Base-by-base conservation (phyloP, 2,797 vertebrate genomes). In the Sebastes paucispinis region DNA sequence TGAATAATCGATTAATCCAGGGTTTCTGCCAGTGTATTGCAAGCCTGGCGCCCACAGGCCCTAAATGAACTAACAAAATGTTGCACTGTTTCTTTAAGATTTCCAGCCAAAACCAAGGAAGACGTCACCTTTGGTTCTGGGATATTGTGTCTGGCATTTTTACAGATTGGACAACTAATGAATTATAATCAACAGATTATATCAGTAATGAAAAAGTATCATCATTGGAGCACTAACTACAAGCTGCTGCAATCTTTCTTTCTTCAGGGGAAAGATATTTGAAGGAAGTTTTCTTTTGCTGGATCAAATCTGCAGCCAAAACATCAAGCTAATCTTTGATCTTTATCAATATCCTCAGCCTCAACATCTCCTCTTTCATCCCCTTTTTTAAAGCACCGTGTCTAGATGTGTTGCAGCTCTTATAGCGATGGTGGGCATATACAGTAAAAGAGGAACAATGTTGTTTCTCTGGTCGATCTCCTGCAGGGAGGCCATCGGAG, bases 271-370 rank as follows among this genome's bases (percentile, higher is more conserved):
- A 65, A 36, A 57, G 5, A 34, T 18, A 16, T 71, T 31, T 57
- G 4, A 32, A 24, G 16, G 36, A 66, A 31, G 62, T 59, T 75
- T 67, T 58, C 12, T 63, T 63, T 64, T 9, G 5, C 24, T 27
- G 65, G 14, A 70, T 73, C 31, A 64, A 64, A 66, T 58, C 59
- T 1, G 8, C 39, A 73, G 73, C 57, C 69, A 78, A 71, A 85
- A 75, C 82, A 80, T 6, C 0, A 8, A 50, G 20, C 39, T 73
- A 43, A 78, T 78, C 76, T 80, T 65, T 65, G 74, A 85, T 87
- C 72, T 27, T 60, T 65, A 81, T 79, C 67, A 52, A 8, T 5
- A 24, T 31, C 57, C 69, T 58, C 32, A 54, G 4, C 5, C 27
- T 27, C 1, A 27, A 1, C 27, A 1, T 54, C 65, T 69, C 57